These are phyloP conservation scores for Pelusios castaneus DNA, from an alignment of 2,113 vertebrate genomes.

Conservation along the genomic window DNA sequence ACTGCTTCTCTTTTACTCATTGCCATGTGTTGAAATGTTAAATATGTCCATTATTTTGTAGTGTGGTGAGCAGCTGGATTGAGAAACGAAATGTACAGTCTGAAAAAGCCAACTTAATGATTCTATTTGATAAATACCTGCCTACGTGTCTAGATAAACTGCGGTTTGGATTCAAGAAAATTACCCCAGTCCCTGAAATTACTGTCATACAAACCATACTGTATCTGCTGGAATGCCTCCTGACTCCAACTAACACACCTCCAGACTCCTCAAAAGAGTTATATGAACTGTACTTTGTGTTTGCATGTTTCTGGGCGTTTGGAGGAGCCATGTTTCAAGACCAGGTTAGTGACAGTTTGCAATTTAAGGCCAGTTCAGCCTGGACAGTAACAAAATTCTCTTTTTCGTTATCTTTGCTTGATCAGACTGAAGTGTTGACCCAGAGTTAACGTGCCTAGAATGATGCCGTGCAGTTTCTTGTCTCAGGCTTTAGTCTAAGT, in stretches of 20 bases:
- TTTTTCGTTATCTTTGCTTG: background rate
- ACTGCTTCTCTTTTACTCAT: background rate
- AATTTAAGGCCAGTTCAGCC: background rate
- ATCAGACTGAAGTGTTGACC: background rate
- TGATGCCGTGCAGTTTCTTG: no score
- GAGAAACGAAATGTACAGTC: conserved; percentile 78
- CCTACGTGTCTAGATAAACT: conserved; percentile 81
- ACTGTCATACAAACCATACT: conserved; percentile 74
- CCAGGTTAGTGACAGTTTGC: conserved; percentile 71
- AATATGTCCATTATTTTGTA: background rate
- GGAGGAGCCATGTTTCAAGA: conserved; percentile 82
- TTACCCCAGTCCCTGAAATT: conserved; percentile 77
- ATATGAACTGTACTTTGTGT: conserved; percentile 82
- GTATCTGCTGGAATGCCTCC: conserved; percentile 80
- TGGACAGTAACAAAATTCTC: background rate
- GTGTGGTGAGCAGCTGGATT: conserved; percentile 83
- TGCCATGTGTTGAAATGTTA: background rate
- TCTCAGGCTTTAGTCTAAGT: background rate
- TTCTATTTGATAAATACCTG: conserved; percentile 85
- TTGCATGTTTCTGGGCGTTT: conserved; percentile 81
- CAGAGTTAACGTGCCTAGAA: background rate
- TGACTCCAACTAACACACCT: conserved; percentile 67
- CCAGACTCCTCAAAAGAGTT: conserved; percentile 79
- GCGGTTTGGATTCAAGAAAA: conserved; percentile 75
- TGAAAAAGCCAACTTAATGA: conserved; percentile 77